Base-by-base conservation (phyloP, 2,888 invertebrate species). In the Drosophila atripex region DNA sequence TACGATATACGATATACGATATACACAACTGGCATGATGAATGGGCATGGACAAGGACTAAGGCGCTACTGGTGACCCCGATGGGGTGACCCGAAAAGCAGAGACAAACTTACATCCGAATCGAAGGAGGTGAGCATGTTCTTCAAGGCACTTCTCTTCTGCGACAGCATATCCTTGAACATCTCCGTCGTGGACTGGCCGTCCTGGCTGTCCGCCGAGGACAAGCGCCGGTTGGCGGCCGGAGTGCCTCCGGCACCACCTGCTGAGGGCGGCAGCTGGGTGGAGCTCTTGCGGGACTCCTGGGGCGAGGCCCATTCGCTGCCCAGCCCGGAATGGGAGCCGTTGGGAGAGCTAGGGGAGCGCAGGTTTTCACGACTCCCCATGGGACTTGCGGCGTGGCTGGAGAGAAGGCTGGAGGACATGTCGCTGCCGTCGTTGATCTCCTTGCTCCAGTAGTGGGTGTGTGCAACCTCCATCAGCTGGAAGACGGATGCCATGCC, bases 401-500 rank as follows among this genome's bases (percentile, higher is more conserved):
- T 89, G 47, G 91, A 91, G 11, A 92, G 75, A 32, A 92, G 63
- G 59, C 91, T 91, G n/a, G 91, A 89, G 32, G 91, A 90, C 73
- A 92, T 89, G 46, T 92, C 93, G 23, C 92, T 93, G 28, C 93
- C 93, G 73, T 94, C 94, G 41, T 93, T 93, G 8, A 97, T 90
- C 90, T 97, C 97, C 89, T 97, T 96, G 80, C 96, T 96, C 97
- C 98, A 98, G 91, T 96, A 99, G 92, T 99, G 99, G 0, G 99
- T 99, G 91, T 99, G 99, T 2, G 98, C 97, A 89, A 99, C 98
- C 93, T 99, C 99, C 87, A 99, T 95, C 76, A 99, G 93, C 92
- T 98, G 98, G 92, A 98, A 99, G 18, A 97, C 97, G 0, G 98
- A 98, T 3, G 98, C 98, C 96, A 99, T 98, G 21, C 99, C 99